Evolutionary conservation across 2,113 vertebrate genomes (phyloP).

Genomic region (Eidolon helvum): DNA sequence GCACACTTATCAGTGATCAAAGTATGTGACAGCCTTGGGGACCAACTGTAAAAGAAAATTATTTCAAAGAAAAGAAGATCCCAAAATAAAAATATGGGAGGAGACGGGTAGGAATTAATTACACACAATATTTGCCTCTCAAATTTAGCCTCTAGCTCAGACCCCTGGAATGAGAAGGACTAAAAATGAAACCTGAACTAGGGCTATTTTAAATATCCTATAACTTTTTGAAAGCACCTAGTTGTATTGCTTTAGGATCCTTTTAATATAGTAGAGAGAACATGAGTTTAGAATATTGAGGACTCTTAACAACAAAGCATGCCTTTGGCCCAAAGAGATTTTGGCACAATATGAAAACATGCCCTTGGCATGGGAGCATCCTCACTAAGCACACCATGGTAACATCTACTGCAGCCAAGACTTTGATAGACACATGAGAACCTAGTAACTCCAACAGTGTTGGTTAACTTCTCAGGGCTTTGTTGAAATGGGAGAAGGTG

Average conservation of each 20-base stretch:
- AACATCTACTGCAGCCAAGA: neutral
- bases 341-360: neutral
- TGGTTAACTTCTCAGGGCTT: neutral
- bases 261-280: neutral
- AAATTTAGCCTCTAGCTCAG: neutral
- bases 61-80: neutral
- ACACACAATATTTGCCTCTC: neutral
- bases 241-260: neutral
- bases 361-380: neutral
- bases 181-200: neutral
- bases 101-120: neutral
- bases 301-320: neutral
- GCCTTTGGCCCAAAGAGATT: neutral
- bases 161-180: neutral
- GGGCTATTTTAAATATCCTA: neutral
- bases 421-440: neutral
- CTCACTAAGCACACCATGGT: neutral
- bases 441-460: neutral
- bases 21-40: neutral
- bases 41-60: neutral
- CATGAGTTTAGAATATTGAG: neutral
- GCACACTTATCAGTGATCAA: neutral
- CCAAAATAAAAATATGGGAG: neutral
- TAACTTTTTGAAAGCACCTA: neutral
- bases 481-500: neutral